phyloP scores from a whole-genome alignment of 2,888 invertebrate genomes.

The Parapristionchus giblindavisi region DNA sequence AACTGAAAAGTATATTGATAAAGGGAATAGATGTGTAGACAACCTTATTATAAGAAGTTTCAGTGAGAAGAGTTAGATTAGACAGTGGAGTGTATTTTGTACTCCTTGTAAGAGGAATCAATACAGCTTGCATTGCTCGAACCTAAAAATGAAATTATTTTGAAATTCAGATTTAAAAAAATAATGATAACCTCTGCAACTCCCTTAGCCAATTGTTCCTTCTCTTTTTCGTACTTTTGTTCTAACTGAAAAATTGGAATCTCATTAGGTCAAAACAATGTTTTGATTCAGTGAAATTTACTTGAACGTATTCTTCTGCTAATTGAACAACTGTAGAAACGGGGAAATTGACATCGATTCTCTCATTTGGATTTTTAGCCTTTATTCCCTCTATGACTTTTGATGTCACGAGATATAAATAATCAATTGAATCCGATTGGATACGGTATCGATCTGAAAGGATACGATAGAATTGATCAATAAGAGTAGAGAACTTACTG shows the following conservation, averaged over 20 bases:
- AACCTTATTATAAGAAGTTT: constrained; percentile 25
- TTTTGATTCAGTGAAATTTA: neutral
- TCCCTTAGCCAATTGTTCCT: constrained; percentile 25
- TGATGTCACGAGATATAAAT: constrained; percentile 6
- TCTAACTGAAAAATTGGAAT: constrained; percentile 4
- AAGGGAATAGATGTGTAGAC: neutral
- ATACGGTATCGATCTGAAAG: constrained; percentile 54
- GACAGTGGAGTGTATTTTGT: constrained; percentile 33
- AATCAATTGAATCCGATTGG: constrained; percentile 45
- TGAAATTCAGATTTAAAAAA: neutral
- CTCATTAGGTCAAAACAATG: neutral
- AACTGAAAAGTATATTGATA: constrained; percentile 3
- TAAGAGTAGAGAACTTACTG: neutral
- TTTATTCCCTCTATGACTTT: constrained; percentile 5
- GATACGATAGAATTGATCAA: neutral
- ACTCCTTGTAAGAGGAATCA: constrained; percentile 31
- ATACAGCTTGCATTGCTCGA: constrained; percentile 24
- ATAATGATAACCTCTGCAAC: neutral
- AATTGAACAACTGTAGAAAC: constrained; percentile 12
- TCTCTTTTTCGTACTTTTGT: constrained; percentile 21
- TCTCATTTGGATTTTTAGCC: neutral
- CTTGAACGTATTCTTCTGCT: neutral
- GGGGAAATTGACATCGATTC: constrained; percentile 21
- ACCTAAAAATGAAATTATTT: constrained; percentile 12
- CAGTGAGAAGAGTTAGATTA: constrained; percentile 21